Evolutionary conservation across 1,140 invertebrate species (phyloP).

Genomic region (Drosophila orosa): DNA sequence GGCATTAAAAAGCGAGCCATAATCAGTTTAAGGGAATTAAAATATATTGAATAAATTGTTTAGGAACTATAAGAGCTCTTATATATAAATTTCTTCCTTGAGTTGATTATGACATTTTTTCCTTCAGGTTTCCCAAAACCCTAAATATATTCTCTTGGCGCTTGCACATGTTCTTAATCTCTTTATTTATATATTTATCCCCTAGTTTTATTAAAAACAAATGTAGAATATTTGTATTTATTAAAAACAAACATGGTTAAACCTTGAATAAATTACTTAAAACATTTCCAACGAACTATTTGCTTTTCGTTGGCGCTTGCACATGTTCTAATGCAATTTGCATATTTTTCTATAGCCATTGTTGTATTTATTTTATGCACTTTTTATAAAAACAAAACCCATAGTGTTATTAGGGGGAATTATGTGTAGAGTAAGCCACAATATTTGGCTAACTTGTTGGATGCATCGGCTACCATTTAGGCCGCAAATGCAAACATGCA

Average conservation of each 20-base stretch:
- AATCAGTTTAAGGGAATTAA: not conserved
- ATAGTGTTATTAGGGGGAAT: slow-evolving; percentile 22
- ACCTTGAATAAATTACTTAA: not conserved
- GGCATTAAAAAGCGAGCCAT: not conserved
- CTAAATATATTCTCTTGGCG: too few species aligned
- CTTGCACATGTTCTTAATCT: not conserved
- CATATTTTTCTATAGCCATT: slow-evolving; percentile 11
- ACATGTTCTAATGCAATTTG: slow-evolving; percentile 30
- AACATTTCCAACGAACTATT: slow-evolving; percentile 2
- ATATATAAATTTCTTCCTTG: not conserved
- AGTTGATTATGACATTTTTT: not conserved
- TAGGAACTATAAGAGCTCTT: too few species aligned
- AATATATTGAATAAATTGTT: not conserved
- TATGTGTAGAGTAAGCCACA: slow-evolving; percentile 28
- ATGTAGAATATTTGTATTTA: not conserved
- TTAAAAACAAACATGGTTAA: not conserved
- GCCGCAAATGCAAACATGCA: slow-evolving; percentile 42
- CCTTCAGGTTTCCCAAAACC: not conserved
- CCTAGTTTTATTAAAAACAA: not conserved
- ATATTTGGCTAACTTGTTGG: slow-evolving; percentile 69
- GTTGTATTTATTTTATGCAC: slow-evolving; percentile 23
- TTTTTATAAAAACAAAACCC: slow-evolving; percentile 27
- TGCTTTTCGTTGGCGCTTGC: slow-evolving; percentile 17
- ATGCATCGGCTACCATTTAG: slow-evolving; percentile 31
- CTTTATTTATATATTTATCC: not conserved